Base-by-base conservation (phyloP, 2,888 invertebrate species). In the Homarus gammarus region DNA sequence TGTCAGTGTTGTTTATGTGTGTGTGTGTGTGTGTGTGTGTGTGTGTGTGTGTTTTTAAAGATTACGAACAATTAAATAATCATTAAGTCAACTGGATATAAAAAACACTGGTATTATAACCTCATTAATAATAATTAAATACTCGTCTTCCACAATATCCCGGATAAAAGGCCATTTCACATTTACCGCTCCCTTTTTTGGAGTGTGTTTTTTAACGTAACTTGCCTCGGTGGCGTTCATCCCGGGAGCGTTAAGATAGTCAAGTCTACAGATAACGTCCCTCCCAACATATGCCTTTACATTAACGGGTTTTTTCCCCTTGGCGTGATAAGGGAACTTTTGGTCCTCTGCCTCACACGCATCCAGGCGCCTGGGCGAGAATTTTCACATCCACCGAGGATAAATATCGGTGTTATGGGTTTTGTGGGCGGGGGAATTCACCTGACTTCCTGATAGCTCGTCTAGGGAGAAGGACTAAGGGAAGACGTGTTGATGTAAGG, bases 301-400 rank as follows among this genome's bases (percentile, higher is more conserved):
- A 64, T 64, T 64, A 64, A 64, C 64, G 0, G 12, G 12, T 64
- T 64, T 64, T 64, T 64, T 64, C 27, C 3, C 44, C 44, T 6
- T 64, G 64, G 31, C 64, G 64, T 27, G 64, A 64, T 64, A 27
- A 64, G 64, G 64, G n/a, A 64, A 64, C 27, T 64, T 64, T 64
- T 64, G 27, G n/a, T n/a, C 64, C 27, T 1, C 27, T 1, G 64
- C 27, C n/a, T 5, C 31, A 27, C 64, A 64, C 64, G 64, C 64
- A 27, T 12, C 31, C 64, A 27, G 64, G 18, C 64, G n/a, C 31
- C n/a, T 27, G 27, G 64, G 27, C 64, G 22, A 27, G 64, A 64
- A 64, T 64, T n/a, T 64, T 64, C 64, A 10, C 64, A 56, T 56
- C 56, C 56, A 5, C 56, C 22, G 56, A 56, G 56, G 22, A 12